Conservation (phyloP, 2,113 vertebrate species). For the Ursus arctos region DNA sequence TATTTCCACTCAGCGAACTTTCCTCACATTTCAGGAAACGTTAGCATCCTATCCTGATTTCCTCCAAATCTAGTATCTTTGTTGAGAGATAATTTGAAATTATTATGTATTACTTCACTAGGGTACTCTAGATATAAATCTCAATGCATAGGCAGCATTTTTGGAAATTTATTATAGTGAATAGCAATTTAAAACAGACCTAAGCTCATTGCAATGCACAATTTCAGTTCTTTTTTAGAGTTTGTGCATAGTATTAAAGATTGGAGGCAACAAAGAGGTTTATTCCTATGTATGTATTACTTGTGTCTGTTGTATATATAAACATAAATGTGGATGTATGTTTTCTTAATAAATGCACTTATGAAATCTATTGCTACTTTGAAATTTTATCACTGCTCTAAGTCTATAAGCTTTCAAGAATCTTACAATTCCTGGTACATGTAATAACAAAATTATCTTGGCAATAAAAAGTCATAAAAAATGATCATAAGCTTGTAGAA, state of each 20-base stretch:
- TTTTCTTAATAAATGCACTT: not conserved
- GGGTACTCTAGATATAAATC: not conserved
- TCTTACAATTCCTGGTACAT: not conserved
- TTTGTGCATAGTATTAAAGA: not conserved
- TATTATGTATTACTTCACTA: conserved; percentile 37
- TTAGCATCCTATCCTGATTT: not conserved
- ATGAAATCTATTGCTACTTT: conserved; percentile 45
- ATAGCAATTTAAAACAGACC: conserved; percentile 41
- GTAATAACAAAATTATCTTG: conserved; percentile 9
- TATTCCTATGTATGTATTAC: conserved; percentile 2
- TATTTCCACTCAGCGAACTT: not conserved
- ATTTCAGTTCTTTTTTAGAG: not conserved
- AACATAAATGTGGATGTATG: not conserved
- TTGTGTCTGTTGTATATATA: not conserved
- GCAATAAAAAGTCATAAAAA: conserved; percentile 27
- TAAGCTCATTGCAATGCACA: not conserved
- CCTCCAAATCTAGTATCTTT: not conserved
- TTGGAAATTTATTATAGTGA: conserved; percentile 18
- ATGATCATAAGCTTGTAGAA: conserved; percentile 24
- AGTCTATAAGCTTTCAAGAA: not conserved
- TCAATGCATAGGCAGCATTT: not conserved
- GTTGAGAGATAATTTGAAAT: conserved; percentile 47
- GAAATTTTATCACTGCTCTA: not conserved
- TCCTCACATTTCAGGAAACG: not conserved
- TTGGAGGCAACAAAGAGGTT: not conserved